Conservation (phyloP, 2,797 vertebrate species). For the Semaprochilodus insignis region DNA sequence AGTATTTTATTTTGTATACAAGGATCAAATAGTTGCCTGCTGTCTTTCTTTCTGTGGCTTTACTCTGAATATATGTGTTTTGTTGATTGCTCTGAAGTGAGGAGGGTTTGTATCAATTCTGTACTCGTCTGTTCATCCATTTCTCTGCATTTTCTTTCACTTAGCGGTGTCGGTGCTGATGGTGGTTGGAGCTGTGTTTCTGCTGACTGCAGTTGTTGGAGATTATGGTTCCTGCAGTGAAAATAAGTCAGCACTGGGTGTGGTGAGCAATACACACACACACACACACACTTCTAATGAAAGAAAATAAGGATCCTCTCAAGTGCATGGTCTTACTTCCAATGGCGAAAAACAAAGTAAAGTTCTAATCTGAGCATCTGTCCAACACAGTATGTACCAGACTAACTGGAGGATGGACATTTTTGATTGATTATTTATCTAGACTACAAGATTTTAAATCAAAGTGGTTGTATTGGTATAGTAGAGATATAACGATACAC, state of each 20-base stretch:
- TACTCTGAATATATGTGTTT: too few relatives aligned
- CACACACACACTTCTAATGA: neutral
- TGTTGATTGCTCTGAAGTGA: neutral
- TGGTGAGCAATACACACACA: constrained; percentile 30
- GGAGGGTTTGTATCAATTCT: neutral
- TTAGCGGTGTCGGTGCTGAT: constrained; percentile 4
- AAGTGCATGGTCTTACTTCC: neutral
- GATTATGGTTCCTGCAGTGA: constrained; percentile 20
- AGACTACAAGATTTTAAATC: too few relatives aligned
- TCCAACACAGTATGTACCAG: too few relatives aligned
- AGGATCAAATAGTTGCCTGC: too few relatives aligned
- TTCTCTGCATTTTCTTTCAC: neutral
- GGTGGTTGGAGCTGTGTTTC: neutral
- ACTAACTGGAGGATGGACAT: too few relatives aligned
- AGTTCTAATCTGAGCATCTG: too few relatives aligned
- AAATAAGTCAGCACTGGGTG: constrained; percentile 25
- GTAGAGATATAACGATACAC: too few relatives aligned
- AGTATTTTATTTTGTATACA: too few relatives aligned
- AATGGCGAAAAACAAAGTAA: neutral
- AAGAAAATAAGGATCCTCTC: neutral
- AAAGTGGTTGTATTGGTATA: too few relatives aligned
- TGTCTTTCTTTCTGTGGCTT: too few relatives aligned
- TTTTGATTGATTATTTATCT: too few relatives aligned
- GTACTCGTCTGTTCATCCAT: neutral
- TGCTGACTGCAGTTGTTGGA: constrained; percentile 1